Evolutionary conservation across 1,140 invertebrate species (phyloP).

Genomic region (Choristoneura fumiferana): DNA sequence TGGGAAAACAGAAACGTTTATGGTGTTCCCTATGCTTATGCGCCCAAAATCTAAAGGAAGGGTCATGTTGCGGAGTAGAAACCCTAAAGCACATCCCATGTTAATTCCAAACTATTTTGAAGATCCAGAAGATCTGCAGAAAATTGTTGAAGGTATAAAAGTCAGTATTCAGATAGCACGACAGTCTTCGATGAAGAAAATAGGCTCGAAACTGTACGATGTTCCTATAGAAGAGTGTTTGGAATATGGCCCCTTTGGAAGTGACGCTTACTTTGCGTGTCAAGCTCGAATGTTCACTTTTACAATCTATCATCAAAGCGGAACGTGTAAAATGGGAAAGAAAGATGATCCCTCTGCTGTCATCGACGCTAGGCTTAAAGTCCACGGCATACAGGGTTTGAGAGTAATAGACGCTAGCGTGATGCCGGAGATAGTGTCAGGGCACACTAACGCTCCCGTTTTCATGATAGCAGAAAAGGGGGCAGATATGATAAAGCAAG

Average conservation of each 20-base stretch:
- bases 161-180: constrained; percentile 79
- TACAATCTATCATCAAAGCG: constrained; percentile 89
- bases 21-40: constrained; percentile 84
- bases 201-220: constrained; percentile 81
- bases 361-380: constrained; percentile 83
- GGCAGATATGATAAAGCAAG: constrained; percentile 81
- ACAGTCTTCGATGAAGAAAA: constrained; percentile 79
- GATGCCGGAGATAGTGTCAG: constrained; percentile 82
- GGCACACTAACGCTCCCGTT: constrained; percentile 81
- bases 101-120: constrained; percentile 90
- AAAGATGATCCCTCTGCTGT: constrained; percentile 82
- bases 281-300: constrained; percentile 84
- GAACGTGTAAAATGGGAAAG: constrained; percentile 92
- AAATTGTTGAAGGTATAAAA: constrained; percentile 83
- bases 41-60: constrained; percentile 86
- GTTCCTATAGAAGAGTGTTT: constrained; percentile 82
- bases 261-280: constrained; percentile 87
- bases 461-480: constrained; percentile 84
- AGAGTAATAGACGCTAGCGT: constrained; percentile 89
- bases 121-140: constrained; percentile 81
- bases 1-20: constrained; percentile 79
- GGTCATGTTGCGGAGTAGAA: constrained; percentile 82
- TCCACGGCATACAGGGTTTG: constrained; percentile 84
- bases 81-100: constrained; percentile 88
- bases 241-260: constrained; percentile 79